Base-by-base conservation (phyloP, 2,888 invertebrate genomes). In the Poecilus cupreus region DNA sequence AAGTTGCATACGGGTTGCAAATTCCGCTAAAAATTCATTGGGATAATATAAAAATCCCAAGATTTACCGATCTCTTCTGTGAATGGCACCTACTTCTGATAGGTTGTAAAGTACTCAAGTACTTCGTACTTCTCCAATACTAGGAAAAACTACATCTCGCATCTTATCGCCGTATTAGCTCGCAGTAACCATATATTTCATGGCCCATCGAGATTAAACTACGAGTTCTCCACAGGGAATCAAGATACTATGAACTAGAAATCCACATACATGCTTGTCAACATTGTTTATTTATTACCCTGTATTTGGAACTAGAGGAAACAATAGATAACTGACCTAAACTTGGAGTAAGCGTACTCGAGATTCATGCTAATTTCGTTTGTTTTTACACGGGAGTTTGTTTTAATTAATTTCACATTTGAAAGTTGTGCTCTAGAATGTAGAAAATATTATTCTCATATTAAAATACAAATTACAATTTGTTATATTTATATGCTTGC, bases 181-280 rank as follows among this genome's bases (percentile, higher is more conserved):
- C 46, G 22, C 43, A 74, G 39, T 74, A 74, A 74, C 74, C 46
- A 74, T 74, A 74, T 74, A 74, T 74, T 24, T 39, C 46, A n/a
- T 32, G 32, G 32, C 32, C 32, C 32, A 32, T 32, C 32, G 32
- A 32, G 32, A 32, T 32, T 32, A 32, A 32, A 3, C 32, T 32
- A 32, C 32, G 6, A 32, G 8, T 5, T 32, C 8, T 8, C 4
- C 32, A 8, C 32, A 5, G 32, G 32, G 32, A 32, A 32, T 32
- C 13, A 43, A 43, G 43, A 10, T 11, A 43, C 43, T 32, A 32
- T 32, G 32, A 32, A 32, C 32, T 43, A 43, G 43, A 43, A 43
- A 43, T 43, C 43, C 10, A 43, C n/a, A 43, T 10, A 43, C 13
- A 3, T 13, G 1, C n/a, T n/a, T 43, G 43, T 43, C 43, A 43